A percentile compares a stretch with the other conserved stretches of the same genome.
Evolutionary conservation across 2,113 vertebrate species (phyloP).

Genomic region (Colius striatus): DNA sequence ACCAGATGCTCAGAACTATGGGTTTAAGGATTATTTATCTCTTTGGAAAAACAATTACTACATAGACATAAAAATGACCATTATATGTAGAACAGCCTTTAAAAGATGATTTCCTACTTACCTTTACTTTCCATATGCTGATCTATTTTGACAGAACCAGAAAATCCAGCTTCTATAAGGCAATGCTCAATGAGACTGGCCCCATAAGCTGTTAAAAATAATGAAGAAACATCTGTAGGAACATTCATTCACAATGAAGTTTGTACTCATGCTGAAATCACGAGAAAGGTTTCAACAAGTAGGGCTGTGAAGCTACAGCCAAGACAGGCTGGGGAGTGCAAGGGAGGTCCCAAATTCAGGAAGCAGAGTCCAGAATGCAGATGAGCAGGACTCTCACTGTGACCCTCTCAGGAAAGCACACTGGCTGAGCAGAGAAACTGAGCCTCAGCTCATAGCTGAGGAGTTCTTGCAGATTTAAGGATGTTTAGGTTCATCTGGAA

Average conservation of each 20-base stretch:
- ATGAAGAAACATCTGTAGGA: background rate
- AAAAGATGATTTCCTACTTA: slow-evolving; percentile 1
- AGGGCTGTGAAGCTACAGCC: background rate
- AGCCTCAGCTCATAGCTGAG: background rate
- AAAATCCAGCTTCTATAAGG: slow-evolving; percentile 87
- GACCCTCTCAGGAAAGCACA: background rate
- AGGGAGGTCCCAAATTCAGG: background rate
- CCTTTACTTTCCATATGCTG: slow-evolving; percentile 79
- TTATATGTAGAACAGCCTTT: background rate
- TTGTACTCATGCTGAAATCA: background rate
- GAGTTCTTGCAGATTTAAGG: background rate
- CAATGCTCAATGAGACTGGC: slow-evolving; percentile 94
- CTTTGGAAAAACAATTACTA: background rate
- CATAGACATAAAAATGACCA: background rate
- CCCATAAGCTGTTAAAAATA: slow-evolving; percentile 84
- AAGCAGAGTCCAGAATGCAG: background rate
- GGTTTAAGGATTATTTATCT: background rate
- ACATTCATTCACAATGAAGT: background rate
- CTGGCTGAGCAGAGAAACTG: background rate
- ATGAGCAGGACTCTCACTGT: fast-evolving
- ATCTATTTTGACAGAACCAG: slow-evolving; percentile 84
- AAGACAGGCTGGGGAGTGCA: background rate
- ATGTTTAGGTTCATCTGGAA: background rate
- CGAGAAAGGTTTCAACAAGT: background rate
- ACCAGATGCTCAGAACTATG: background rate